These are phyloP conservation scores for Capitulum mitella DNA, from an alignment of 2,888 invertebrate genomes.

Conservation along the genomic window DNA sequence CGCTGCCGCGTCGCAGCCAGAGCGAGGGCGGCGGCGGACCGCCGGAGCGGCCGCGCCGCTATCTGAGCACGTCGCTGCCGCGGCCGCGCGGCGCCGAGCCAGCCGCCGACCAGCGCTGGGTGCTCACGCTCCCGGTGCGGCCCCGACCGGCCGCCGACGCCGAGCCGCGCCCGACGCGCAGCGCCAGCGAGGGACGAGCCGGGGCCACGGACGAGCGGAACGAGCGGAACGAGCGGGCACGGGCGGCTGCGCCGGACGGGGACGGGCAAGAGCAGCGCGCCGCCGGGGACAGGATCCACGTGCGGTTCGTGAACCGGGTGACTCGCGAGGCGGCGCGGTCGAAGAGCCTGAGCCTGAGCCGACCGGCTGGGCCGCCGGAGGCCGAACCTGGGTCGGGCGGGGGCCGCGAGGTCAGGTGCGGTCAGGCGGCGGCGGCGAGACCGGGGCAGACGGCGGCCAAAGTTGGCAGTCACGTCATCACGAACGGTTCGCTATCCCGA, in stretches of 20 bases:
- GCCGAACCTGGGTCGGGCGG: neutral
- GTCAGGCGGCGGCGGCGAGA: neutral
- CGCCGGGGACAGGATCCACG: neutral
- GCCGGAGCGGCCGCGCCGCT: neutral
- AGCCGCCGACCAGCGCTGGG: neutral
- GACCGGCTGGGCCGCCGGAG: neutral
- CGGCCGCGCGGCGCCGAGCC: neutral
- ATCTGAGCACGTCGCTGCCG: neutral
- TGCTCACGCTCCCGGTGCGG: neutral
- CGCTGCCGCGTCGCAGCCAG: neutral
- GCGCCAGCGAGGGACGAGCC: conserved; percentile 2
- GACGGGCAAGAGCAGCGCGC: neutral
- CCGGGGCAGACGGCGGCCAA: neutral
- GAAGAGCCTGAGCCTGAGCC: neutral
- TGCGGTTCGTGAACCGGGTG: neutral
- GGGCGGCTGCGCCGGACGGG: neutral
- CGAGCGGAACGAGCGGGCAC: neutral
- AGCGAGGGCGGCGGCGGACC: neutral
- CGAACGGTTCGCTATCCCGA: neutral
- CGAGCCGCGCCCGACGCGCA: neutral
- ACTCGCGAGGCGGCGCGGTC: neutral
- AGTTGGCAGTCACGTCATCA: neutral
- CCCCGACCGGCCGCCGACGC: neutral
- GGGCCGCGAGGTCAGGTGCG: neutral
- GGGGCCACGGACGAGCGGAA: neutral